Conservation (phyloP, 2,888 invertebrate genomes). For the Linnaemya tessellans region DNA sequence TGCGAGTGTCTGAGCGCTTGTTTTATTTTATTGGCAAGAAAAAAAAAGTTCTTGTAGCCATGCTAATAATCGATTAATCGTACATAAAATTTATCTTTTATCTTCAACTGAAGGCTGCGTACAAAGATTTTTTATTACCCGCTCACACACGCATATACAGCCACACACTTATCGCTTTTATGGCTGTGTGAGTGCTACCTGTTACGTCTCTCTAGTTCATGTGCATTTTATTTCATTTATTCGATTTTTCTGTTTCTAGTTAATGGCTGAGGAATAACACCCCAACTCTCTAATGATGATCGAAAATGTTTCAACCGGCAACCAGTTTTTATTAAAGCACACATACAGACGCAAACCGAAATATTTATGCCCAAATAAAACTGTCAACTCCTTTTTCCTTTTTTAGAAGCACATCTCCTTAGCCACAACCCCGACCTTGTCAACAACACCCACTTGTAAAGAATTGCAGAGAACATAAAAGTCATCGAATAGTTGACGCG, state of each 20-base stretch:
- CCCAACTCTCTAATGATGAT: no score
- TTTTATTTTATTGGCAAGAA: background rate
- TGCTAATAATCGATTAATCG: constrained; percentile 39
- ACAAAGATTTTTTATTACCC: background rate
- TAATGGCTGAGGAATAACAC: background rate
- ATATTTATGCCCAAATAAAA: background rate
- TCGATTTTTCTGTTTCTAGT: background rate
- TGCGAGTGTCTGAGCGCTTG: background rate
- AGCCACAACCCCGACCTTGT: no score
- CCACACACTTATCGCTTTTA: background rate
- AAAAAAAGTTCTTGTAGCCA: background rate
- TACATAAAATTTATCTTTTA: constrained; percentile 36
- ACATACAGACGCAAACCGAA: background rate
- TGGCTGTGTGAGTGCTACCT: background rate
- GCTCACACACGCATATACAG: background rate
- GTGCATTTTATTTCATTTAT: background rate
- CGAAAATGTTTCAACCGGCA: no score
- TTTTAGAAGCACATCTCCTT: constrained; percentile 1
- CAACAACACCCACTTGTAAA: background rate
- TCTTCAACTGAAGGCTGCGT: background rate
- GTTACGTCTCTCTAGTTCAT: background rate
- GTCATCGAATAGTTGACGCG: constrained; percentile 24
- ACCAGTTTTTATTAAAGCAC: background rate
- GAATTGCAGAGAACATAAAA: background rate
- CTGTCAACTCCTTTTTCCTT: background rate